Evolutionary conservation across 1,140 invertebrate genomes (phyloP).

Genomic region (Pentalonia nigronervosa): DNA sequence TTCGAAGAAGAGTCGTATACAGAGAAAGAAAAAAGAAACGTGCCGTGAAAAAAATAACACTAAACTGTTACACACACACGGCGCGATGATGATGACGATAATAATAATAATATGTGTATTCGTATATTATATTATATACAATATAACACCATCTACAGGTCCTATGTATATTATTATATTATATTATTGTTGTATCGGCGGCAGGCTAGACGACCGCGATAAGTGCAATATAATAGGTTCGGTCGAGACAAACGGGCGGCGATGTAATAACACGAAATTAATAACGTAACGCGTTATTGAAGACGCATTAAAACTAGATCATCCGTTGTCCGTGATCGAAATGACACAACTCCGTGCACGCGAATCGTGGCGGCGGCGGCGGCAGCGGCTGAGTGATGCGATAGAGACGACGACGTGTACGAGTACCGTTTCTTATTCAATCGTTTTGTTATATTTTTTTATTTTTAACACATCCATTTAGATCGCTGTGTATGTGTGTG

Average conservation of each 20-base stretch:
- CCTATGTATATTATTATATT: background rate
- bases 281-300: conserved; percentile 53
- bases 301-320: conserved; percentile 45
- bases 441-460: background rate
- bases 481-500: background rate
- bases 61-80: conserved; percentile 21
- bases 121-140: background rate
- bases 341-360: background rate
- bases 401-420: background rate
- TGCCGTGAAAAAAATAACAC: background rate
- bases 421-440: conserved; percentile 11
- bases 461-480: background rate
- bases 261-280: conserved; percentile 42
- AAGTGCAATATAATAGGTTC: conserved; percentile 6
- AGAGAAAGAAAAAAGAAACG: background rate
- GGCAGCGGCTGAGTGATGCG: background rate
- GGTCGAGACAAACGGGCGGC: background rate
- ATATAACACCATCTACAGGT: background rate
- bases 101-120: background rate
- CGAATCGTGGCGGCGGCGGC: background rate
- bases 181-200: background rate
- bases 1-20: background rate
- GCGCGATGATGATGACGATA: background rate
- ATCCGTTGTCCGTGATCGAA: conserved; percentile 37
- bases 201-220: background rate